Percentiles rank a stretch among this genome's conserved stretches.
These are phyloP conservation scores for Phanerotoma sp. DNA, from an alignment of 2,888 invertebrate species.

Conservation along the genomic window DNA sequence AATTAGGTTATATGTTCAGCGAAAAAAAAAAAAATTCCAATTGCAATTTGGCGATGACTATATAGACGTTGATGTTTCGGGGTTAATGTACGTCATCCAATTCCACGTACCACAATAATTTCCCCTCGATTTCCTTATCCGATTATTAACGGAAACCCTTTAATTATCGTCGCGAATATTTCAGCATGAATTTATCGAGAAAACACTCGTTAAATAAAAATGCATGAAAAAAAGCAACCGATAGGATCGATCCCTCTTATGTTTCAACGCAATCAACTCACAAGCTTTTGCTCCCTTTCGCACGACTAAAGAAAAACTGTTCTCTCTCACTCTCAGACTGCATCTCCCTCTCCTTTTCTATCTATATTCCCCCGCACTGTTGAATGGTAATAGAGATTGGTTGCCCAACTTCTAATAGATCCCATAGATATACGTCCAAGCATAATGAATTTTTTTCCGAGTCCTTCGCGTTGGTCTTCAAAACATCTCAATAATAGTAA, in stretches of 20 bases:
- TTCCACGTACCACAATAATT: background rate
- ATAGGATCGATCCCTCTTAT: slow-evolving; percentile 11
- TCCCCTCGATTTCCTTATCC: slow-evolving; percentile 9
- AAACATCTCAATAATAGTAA: too few relatives aligned
- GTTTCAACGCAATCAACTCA: slow-evolving; percentile 7
- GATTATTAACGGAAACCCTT: slow-evolving; percentile 1
- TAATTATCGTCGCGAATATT: background rate
- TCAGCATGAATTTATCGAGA: background rate
- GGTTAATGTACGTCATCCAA: slow-evolving; percentile 8
- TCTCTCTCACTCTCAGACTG: background rate
- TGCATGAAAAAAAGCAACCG: slow-evolving; percentile 1
- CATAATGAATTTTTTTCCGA: too few relatives aligned
- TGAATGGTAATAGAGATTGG: too few relatives aligned
- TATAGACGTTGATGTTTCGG: slow-evolving; percentile 23
- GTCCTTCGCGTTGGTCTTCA: too few relatives aligned
- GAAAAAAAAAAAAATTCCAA: too few relatives aligned
- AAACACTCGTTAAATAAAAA: too few relatives aligned
- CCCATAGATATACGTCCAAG: too few relatives aligned
- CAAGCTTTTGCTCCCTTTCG: slow-evolving; percentile 10
- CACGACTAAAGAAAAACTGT: slow-evolving; percentile 1
- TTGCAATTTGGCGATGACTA: too few relatives aligned
- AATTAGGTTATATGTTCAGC: too few relatives aligned
- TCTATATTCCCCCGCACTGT: too few relatives aligned
- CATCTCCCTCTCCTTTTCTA: too few relatives aligned
- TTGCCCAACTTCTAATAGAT: too few relatives aligned